phyloP scores from a whole-genome alignment of 2,113 vertebrate species.

The Corythoichthys intestinalis region DNA sequence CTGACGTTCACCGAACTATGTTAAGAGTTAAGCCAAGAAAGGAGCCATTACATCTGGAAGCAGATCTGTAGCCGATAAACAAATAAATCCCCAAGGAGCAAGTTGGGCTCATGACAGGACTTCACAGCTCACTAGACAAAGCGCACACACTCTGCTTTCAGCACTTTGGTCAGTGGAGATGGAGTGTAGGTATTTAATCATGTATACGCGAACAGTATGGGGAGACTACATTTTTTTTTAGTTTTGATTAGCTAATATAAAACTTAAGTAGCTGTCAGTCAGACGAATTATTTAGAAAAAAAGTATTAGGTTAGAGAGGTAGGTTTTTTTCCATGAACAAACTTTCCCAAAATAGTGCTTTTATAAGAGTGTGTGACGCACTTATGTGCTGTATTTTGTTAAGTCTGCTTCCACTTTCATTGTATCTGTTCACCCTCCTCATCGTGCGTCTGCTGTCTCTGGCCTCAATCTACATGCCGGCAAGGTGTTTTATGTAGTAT shows the following conservation, averaged over 20 bases:
- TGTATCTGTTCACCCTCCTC: conserved; percentile 4
- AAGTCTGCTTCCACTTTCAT: conserved; percentile 5
- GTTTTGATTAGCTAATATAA: background rate
- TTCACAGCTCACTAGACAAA: background rate
- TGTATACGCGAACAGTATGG: background rate
- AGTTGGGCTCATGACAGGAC: background rate
- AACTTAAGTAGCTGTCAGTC: background rate
- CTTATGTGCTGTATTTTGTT: background rate
- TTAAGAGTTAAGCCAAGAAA: background rate
- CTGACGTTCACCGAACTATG: background rate
- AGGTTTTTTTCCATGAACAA: background rate
- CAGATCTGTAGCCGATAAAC: conserved; percentile 2
- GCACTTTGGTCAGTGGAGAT: background rate
- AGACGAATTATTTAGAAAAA: background rate
- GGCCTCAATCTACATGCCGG: conserved; percentile 12
- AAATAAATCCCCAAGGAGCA: conserved; percentile 4
- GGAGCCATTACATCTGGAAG: background rate
- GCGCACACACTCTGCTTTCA: background rate
- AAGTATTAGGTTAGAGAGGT: background rate
- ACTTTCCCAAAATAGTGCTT: background rate
- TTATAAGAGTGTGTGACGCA: background rate
- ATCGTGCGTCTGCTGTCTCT: conserved; percentile 12
- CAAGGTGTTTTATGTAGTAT: conserved; percentile 35
- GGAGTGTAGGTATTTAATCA: background rate
- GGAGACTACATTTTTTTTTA: background rate